Percentiles rank a stretch among this genome's conserved stretches.
Evolutionary conservation across 1,140 invertebrate genomes (phyloP).

Genomic region (Armadillidium nasatum): DNA sequence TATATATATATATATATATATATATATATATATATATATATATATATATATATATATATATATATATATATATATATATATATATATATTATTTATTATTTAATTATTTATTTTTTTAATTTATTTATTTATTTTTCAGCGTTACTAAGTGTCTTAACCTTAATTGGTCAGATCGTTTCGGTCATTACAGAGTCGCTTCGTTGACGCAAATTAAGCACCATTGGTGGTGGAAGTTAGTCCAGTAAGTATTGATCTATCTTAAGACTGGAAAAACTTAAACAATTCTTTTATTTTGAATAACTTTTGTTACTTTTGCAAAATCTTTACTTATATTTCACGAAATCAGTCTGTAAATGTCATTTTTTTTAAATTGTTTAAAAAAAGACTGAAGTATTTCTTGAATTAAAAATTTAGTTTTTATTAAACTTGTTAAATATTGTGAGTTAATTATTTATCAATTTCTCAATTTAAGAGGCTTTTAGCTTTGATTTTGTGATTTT

Average conservation of each 20-base stretch:
- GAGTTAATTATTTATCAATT: too few species aligned
- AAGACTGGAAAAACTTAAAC: background rate
- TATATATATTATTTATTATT: too few species aligned
- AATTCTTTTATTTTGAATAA: background rate
- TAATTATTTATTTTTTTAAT: too few species aligned
- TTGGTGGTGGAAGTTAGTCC: constrained; percentile 97
- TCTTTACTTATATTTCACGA: too few species aligned
- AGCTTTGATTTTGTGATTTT: too few species aligned
- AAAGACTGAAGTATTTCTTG: background rate
- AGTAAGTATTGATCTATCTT: constrained; percentile 27
- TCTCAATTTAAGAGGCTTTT: too few species aligned
- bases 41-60: too few species aligned
- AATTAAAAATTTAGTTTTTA: background rate
- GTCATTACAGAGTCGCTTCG: constrained; percentile 91
- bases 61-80: too few species aligned
- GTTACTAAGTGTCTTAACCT: constrained; percentile 13
- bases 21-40: too few species aligned
- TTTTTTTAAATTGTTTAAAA: background rate
- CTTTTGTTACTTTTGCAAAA: too few species aligned
- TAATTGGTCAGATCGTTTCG: constrained; percentile 86
- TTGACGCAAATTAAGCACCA: constrained; percentile 98
- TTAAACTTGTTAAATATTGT: background rate
- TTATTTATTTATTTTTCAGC: too few species aligned
- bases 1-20: too few species aligned
- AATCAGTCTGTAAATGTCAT: background rate